These are phyloP conservation scores for Ips typographus DNA, from an alignment of 1,140 invertebrate genomes.

Conservation along the genomic window DNA sequence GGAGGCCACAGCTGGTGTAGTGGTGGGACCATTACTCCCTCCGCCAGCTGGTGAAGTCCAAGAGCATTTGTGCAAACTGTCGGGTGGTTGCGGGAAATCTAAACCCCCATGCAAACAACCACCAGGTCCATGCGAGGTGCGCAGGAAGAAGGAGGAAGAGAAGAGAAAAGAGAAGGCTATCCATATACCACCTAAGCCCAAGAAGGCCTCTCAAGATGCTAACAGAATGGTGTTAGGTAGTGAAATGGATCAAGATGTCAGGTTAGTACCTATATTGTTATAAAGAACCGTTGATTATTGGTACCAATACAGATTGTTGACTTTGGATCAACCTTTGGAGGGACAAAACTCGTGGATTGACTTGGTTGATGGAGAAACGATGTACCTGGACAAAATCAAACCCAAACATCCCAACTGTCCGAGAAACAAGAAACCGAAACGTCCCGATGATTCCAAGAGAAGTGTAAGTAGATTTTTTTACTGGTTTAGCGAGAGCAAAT, in stretches of 20 bases:
- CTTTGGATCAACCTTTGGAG: not conserved
- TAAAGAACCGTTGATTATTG: too few species aligned
- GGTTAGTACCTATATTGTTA: too few species aligned
- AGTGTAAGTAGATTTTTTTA: constrained; percentile 5
- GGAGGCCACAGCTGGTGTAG: constrained; percentile 16
- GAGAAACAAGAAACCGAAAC: constrained; percentile 17
- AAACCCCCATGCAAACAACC: constrained; percentile 26
- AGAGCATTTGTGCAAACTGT: constrained; percentile 1
- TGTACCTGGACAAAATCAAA: constrained; percentile 1
- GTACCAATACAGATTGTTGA: not conserved
- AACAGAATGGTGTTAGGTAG: not conserved
- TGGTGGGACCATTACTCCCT: not conserved
- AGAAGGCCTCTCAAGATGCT: constrained; percentile 6
- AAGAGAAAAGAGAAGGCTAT: not conserved
- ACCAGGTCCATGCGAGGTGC: constrained; percentile 24
- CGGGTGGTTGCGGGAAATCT: constrained; percentile 8
- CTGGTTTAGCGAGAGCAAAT: too few species aligned
- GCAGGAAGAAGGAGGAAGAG: constrained; percentile 16
- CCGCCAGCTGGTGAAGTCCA: not conserved
- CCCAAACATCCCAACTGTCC: constrained; percentile 9
- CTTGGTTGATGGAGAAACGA: not conserved
- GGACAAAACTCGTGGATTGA: constrained; percentile 7
- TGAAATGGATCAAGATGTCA: not conserved
- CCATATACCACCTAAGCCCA: not conserved
- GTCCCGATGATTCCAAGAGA: constrained; percentile 3